A percentile compares a stretch with the other conserved stretches of the same genome.
These are phyloP conservation scores for Actenoides lindsayi DNA, from an alignment of 2,113 vertebrate genomes.

Conservation along the genomic window DNA sequence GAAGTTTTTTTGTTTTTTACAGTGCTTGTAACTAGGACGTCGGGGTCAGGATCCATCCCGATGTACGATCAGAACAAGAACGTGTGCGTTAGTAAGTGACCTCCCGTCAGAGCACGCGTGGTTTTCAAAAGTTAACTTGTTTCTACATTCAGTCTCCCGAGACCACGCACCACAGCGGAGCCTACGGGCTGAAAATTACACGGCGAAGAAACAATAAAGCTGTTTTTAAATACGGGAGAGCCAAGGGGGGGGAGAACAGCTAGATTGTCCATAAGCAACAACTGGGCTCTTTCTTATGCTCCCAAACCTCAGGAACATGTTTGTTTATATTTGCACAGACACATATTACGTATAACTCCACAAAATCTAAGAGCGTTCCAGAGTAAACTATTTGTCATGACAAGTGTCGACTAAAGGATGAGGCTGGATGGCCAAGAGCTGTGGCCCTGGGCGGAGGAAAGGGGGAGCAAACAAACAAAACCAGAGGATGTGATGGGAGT, in stretches of 20 bases:
- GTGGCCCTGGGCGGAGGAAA: not conserved
- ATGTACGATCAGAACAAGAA: not conserved
- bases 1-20: not conserved
- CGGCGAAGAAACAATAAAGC: not conserved
- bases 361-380: constrained; percentile 30
- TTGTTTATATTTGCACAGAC: constrained; percentile 41
- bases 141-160: constrained; percentile 51
- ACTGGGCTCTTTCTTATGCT: not conserved
- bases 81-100: not conserved
- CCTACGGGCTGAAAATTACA: not conserved
- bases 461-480: constrained; percentile 46
- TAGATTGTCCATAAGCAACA: constrained; percentile 39
- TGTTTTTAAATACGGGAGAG: constrained; percentile 26
- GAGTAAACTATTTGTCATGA: constrained; percentile 31
- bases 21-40: not conserved
- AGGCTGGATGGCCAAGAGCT: constrained; percentile 33
- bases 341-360: constrained; percentile 40
- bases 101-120: not conserved
- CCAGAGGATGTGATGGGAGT: constrained; percentile 59
- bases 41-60: constrained; percentile 5
- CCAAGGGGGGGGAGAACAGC: not conserved
- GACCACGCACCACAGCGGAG: not conserved
- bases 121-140: not conserved
- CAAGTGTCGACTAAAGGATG: constrained; percentile 14
- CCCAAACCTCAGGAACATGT: not conserved